These are phyloP conservation scores for Vicugna pacos DNA, from an alignment of 2,113 vertebrate species.

Conservation along the genomic window DNA sequence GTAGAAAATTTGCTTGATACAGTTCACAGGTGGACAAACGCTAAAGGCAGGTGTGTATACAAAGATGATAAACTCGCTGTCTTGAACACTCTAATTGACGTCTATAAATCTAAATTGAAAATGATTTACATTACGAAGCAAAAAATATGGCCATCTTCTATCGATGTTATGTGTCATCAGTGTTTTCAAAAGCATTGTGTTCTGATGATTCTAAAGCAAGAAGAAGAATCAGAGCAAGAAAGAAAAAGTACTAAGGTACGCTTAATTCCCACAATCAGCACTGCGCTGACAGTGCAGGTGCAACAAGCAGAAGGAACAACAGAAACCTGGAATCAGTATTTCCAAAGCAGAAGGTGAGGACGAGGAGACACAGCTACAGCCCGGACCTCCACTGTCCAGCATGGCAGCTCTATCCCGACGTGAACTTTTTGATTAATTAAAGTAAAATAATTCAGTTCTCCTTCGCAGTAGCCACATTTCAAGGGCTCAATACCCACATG, in stretches of 20 bases:
- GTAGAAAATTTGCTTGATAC: neutral
- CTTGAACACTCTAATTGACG: neutral
- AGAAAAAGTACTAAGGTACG: neutral
- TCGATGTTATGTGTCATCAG: neutral
- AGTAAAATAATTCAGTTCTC: constrained; percentile 13
- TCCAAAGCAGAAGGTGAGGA: neutral
- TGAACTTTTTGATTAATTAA: neutral
- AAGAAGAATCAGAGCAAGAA: neutral
- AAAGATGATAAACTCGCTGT: neutral
- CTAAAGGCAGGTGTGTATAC: neutral
- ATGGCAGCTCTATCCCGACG: neutral
- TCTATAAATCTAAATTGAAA: constrained; percentile 33
- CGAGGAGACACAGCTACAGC: neutral
- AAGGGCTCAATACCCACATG: neutral
- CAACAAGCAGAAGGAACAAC: neutral
- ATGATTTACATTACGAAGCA: neutral
- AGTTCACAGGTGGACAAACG: neutral
- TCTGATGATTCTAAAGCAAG: constrained; percentile 41
- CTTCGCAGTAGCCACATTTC: neutral
- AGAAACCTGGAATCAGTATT: neutral
- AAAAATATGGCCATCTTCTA: neutral
- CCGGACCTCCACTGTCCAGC: neutral
- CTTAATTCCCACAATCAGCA: neutral
- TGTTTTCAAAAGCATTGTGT: neutral
- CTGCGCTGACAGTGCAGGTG: neutral